phyloP scores from a whole-genome alignment of 2,797 vertebrate species.

The Carduelis carduelis region DNA sequence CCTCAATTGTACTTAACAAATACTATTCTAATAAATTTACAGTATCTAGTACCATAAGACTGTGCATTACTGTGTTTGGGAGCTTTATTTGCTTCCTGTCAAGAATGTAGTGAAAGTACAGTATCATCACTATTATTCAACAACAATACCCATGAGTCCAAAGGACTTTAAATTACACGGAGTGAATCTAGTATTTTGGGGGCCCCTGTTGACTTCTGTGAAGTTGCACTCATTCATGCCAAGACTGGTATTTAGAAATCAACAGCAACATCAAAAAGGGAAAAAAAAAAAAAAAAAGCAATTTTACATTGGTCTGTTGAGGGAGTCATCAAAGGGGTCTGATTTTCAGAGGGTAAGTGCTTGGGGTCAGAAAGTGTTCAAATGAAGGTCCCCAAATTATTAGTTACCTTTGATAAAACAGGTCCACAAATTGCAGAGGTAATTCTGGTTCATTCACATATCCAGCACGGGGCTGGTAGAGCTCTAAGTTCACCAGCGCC shows the following conservation, averaged over 20 bases:
- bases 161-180: background rate
- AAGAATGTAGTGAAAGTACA: conserved; percentile 41
- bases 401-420: background rate
- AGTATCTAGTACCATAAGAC: conserved; percentile 57
- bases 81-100: conserved; percentile 58
- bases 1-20: conserved; percentile 65
- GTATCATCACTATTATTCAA: conserved; percentile 28
- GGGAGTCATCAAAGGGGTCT: background rate
- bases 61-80: conserved; percentile 52
- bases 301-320: background rate
- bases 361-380: background rate
- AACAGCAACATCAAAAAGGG: background rate
- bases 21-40: conserved; percentile 69
- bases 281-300: accelerated
- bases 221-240: background rate
- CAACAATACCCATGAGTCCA: background rate
- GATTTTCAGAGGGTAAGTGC: background rate
- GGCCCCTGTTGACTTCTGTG: background rate
- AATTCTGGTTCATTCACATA: background rate
- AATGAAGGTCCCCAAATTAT: background rate
- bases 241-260: background rate
- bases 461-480: background rate
- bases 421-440: background rate
- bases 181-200: background rate
- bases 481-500: background rate